Evolutionary conservation across 1,140 invertebrate species (phyloP), one percentile per base, ranked within the genome.

Genomic region (Drosophila orena): DNA sequence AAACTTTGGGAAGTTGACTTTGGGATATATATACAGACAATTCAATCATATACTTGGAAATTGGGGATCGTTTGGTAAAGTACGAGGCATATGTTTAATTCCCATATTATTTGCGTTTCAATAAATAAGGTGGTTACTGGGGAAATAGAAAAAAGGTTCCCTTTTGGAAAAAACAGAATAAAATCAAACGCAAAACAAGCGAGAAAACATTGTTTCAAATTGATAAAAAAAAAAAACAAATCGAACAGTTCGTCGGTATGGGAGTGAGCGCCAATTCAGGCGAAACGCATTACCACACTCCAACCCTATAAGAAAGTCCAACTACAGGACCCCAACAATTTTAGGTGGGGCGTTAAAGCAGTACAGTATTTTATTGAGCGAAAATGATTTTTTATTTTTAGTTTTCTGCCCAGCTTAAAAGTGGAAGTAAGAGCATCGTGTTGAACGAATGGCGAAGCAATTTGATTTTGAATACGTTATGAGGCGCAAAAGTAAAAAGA

Each of bases 331-430:
- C 43, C 47, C 57, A 81, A 77, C 64, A 77, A 78, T 83, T 74
- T 72, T 61, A 77, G 62, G 61, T 52, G 69, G 37, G 57, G 49
- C 11, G 37, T 14, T 14, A 38, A 12, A 5, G 37, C 35, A 53
- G 34, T 81, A 70, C 79, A 56, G 83, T 89, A 91, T 84, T 91
- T 91, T 91, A 91, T 91, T 91, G 88, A 77, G 89, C 88, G 89
- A 91, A 89, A 91, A 91, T 91, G 83, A 91, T 91, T 91, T 90
- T 91, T 90, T 91, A 88, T 84, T 88, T 90, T 91, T 88, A 91
- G 88, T 90, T 91, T 88, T 65, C 64, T 56, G 64, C 77, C 14
- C 68, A 55, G 56, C 47, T 71, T 43, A 65, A 81, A 80, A 73
- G 72, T 52, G 74, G 79, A 88, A 85, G 81, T 84, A 74, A 89